Percentiles rank a stretch among this genome's conserved stretches.
Evolutionary conservation across 2,797 vertebrate genomes (phyloP).

Genomic region (Sebastes kiyomatsui): DNA sequence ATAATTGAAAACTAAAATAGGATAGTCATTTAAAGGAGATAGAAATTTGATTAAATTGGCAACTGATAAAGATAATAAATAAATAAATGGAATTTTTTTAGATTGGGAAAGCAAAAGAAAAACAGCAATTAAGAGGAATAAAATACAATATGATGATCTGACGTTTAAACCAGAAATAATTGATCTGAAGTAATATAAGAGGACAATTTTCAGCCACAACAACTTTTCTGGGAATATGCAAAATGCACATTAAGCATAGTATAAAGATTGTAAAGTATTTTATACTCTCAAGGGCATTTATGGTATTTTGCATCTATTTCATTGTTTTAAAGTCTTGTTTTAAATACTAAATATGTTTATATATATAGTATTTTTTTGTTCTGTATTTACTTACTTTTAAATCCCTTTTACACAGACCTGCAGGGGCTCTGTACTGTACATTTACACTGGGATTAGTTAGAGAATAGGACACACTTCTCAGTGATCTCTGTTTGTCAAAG

Average conservation of each 20-base stretch:
- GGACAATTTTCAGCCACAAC: not conserved
- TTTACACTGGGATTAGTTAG: not conserved
- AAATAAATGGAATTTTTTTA: not conserved
- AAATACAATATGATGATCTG: not conserved
- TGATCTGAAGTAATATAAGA: not conserved
- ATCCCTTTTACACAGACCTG: not conserved
- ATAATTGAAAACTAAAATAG: not conserved
- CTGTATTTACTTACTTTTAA: not conserved
- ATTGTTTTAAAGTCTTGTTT: not conserved
- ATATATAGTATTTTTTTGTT: not conserved
- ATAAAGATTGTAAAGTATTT: not conserved
- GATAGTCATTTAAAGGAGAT: not conserved
- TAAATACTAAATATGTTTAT: not conserved
- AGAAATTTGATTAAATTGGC: not conserved
- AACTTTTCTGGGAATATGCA: not conserved
- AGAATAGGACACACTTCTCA: not conserved
- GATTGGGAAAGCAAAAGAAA: not conserved
- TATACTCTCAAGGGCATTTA: not conserved
- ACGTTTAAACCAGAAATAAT: not conserved
- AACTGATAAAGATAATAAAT: not conserved
- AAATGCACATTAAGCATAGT: not conserved
- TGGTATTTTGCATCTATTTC: not conserved
- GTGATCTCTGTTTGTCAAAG: slow-evolving; percentile 1
- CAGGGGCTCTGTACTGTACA: not conserved
- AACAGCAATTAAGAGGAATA: not conserved